A percentile compares a stretch with the other conserved stretches of the same genome.
Conservation (phyloP, 1,140 invertebrate species). For the Lethocerus indicus region DNA sequence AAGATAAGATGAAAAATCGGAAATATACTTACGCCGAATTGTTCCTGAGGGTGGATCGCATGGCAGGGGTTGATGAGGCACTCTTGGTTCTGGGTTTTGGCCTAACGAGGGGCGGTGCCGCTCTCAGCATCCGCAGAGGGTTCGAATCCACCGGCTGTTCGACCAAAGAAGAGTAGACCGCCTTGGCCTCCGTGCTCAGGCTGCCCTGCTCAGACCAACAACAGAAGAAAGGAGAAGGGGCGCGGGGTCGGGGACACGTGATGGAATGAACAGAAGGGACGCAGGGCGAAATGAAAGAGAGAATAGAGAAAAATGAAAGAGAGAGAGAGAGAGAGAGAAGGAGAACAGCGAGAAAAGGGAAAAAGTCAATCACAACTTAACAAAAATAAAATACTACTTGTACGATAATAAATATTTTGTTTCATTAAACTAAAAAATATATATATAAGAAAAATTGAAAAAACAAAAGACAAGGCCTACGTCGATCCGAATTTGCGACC, state of each 20-base stretch:
- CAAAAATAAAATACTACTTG: too few species aligned
- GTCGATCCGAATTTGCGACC: too few species aligned
- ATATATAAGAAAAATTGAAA: too few species aligned
- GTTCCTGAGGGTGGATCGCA: background rate
- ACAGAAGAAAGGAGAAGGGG: constrained; percentile 20
- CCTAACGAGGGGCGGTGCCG: constrained; percentile 39
- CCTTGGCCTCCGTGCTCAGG: constrained; percentile 65
- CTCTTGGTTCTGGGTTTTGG: constrained; percentile 34
- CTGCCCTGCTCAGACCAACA: constrained; percentile 35
- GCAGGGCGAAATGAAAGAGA: constrained; percentile 20
- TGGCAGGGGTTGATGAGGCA: background rate
- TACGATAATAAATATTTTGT: too few species aligned
- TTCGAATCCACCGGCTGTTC: constrained; percentile 49
- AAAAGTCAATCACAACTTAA: too few species aligned
- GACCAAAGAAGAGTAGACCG: constrained; percentile 81
- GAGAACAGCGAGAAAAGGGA: constrained; percentile 14
- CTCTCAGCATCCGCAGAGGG: constrained; percentile 53
- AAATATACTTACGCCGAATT: background rate
- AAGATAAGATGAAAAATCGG: background rate
- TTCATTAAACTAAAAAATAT: too few species aligned
- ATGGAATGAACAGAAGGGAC: constrained; percentile 24
- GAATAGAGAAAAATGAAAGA: constrained; percentile 21
- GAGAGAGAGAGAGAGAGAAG: constrained; percentile 5
- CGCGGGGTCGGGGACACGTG: constrained; percentile 24
- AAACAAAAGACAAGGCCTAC: too few species aligned